Base-by-base conservation (phyloP, 2,888 invertebrate genomes). In the Drosophila phalerata region DNA sequence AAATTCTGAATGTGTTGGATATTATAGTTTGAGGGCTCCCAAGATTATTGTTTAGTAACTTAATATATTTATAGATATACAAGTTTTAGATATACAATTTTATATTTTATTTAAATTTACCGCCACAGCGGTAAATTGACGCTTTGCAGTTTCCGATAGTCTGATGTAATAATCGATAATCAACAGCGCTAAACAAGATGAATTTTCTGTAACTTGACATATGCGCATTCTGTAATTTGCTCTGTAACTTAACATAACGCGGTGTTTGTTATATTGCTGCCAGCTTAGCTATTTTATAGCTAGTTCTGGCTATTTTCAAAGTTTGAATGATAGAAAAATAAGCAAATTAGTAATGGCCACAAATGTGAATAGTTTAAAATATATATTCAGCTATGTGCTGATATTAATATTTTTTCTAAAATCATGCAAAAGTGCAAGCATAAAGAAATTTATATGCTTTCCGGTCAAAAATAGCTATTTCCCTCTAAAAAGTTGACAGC, bases 171-270 rank as follows among this genome's bases (percentile, higher is more conserved):
- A 25, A 53, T 42, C 70, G 70, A 73, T 52, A 58, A 6, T 32
- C 15, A 45, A 51, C 43, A 49, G n/a, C 3, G 37, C n/a, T 38
- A 6, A 38, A 15, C 8, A n/a, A n/a, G n/a, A 38, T 1, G 25
- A 11, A n/a, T 10, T 19, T 10, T 25, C 4, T 37, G 48, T 37
- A 47, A 48, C n/a, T 53, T 58, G 49, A 51, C 55, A 72, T 53
- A 3, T 11, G 1, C 9, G n/a, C 9, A 11, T 30, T 15, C 40
- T 40, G 53, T 53, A 15, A 40, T 13, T 17, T 8, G 5, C 6
- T 47, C 5, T 40, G 22, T 15, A 22, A 38, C 4, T 37, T 56
- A 11, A 49, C 68, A 69, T 30, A 19, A 37, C n/a, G 52, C 47
- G 22, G 30, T 22, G 22, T 22, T 22, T 2, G 22, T 22, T 4